Evolutionary conservation across 2,888 invertebrate genomes (phyloP), one percentile per base, ranked within the genome.

Genomic region (Eulithis testata): DNA sequence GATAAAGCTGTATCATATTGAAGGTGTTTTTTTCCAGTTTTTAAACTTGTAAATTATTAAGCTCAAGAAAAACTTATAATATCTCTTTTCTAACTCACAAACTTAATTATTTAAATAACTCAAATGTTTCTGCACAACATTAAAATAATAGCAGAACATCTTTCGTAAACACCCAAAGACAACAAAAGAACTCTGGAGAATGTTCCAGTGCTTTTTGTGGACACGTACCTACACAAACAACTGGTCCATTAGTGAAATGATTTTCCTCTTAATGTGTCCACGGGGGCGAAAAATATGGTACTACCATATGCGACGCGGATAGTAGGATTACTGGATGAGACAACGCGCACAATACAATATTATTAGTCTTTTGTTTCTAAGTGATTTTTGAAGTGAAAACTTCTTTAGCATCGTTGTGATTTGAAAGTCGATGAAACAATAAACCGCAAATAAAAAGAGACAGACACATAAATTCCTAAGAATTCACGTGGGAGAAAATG

Each of bases 241-340:
- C 77, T 70, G 77, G 80, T 86, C 89, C 89, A 90, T 90, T 90
- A 90, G 88, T 79, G 86, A 83, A 88, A 89, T 89, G 84, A 89
- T 89, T 87, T 89, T 88, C 82, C 82, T 84, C 83, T 87, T 86
- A 88, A 88, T 85, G 83, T 83, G 85, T 83, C 84, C 84, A 84
- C 80, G 75, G 80, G 75, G 80, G 83, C 80, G 80, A 81, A 77
- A 80, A 84, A 83, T 83, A 73, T 83, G 80, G 72, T 69, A 70
- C 66, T 78, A 77, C 70, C 77, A 79, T 79, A 78, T 80, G 78
- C 69, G 56, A 65, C 74, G n/a, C n/a, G 40, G 75, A 70, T 72
- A 55, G 71, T 31, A 31, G 43, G 4, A 11, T 43, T 9, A 7
- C 79, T 84, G 63, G 80, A 85, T 72, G 65, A 40, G 66, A n/a